Conservation (phyloP, 1,140 invertebrate species). For the Eriocheir sinensis region DNA sequence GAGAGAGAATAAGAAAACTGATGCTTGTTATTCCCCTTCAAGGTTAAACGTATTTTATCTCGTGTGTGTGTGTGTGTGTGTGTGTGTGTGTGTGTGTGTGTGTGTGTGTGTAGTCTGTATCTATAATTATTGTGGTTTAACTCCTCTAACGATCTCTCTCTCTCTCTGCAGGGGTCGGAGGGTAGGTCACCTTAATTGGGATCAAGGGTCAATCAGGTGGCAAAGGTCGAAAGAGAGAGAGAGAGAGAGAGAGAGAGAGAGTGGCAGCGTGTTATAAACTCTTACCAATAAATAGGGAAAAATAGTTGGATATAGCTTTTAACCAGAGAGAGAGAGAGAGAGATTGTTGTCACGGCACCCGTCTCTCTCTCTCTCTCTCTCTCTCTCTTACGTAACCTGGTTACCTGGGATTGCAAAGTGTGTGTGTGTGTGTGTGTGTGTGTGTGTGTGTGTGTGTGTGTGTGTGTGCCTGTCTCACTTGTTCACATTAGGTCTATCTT, state of each 20-base stretch:
- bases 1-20: conserved; percentile 20
- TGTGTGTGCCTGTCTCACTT: too few species aligned
- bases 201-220: neutral
- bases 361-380: neutral
- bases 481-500: too few species aligned
- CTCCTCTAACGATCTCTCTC: neutral
- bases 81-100: neutral
- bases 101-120: neutral
- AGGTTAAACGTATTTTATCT: neutral
- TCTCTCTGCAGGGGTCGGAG: neutral
- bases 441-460: too few species aligned
- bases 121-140: neutral
- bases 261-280: too few species aligned
- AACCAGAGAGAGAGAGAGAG: neutral
- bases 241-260: neutral
- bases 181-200: neutral
- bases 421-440: too few species aligned
- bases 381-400: neutral
- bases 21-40: neutral
- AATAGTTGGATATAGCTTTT: neutral
- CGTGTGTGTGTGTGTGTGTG: neutral
- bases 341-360: neutral
- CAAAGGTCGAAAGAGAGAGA: neutral
- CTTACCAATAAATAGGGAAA: neutral
- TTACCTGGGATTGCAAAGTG: too few species aligned